Evolutionary conservation across 2,888 invertebrate genomes (phyloP).

Genomic region (Leucoma salicis): DNA sequence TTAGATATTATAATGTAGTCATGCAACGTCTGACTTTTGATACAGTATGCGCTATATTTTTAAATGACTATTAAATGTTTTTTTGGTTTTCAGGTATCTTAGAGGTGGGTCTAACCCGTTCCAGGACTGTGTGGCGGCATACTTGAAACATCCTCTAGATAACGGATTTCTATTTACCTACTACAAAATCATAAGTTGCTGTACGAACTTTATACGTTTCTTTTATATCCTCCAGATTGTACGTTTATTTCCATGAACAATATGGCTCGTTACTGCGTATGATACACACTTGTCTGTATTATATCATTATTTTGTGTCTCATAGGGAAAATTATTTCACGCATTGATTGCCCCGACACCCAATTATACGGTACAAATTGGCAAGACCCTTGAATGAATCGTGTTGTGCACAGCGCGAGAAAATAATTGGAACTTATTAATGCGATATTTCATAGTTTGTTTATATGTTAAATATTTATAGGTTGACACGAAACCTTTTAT

Average conservation of each 20-base stretch:
- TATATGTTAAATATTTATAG: neutral
- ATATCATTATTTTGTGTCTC: conserved; percentile 13
- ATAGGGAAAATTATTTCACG: conserved; percentile 52
- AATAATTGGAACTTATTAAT: conserved; percentile 33
- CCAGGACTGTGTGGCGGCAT: no score
- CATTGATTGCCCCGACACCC: conserved; percentile 56
- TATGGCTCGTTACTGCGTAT: neutral
- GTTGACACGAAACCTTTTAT: neutral
- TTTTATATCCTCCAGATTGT: neutral
- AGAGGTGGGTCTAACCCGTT: no score
- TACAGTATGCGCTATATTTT: no score
- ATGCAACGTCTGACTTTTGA: no score
- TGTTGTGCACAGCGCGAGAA: conserved; percentile 26
- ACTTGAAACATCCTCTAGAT: no score
- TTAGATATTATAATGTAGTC: no score
- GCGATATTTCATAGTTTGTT: neutral
- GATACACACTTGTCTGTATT: neutral
- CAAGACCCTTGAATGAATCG: conserved; percentile 43
- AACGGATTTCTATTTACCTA: no score
- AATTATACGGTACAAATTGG: conserved; percentile 53
- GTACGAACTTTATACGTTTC: neutral
- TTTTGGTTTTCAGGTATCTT: no score
- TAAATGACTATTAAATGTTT: no score
- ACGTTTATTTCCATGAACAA: conserved; percentile 16
- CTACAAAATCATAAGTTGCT: no score